These are phyloP conservation scores for Odontothrips loti DNA, from an alignment of 2,888 invertebrate genomes.

Conservation along the genomic window DNA sequence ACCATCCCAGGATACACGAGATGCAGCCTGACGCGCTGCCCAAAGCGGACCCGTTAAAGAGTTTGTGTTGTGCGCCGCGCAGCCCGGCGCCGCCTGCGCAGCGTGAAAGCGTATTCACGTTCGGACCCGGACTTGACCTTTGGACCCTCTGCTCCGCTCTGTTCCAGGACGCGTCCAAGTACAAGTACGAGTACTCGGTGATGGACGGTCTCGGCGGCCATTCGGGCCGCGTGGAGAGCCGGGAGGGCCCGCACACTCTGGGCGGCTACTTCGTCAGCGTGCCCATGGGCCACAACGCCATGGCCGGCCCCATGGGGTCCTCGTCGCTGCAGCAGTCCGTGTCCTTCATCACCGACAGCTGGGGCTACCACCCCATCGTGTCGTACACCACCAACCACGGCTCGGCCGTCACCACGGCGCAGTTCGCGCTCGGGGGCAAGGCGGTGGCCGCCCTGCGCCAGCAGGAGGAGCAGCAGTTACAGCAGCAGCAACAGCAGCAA, in stretches of 20 bases:
- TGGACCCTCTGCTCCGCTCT: slow-evolving; percentile 3
- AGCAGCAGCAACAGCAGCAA: slow-evolving; percentile 4
- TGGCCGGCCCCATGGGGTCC: slow-evolving; percentile 35
- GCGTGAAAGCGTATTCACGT: neutral
- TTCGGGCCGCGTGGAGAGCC: slow-evolving; percentile 49
- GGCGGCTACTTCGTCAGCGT: slow-evolving; percentile 47
- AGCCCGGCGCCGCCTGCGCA: neutral
- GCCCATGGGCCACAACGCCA: slow-evolving; percentile 40
- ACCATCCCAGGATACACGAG: too few species aligned
- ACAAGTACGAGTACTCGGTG: slow-evolving; percentile 52
- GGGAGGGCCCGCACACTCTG: slow-evolving; percentile 48
- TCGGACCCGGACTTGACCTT: too few species aligned
- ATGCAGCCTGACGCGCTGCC: neutral
- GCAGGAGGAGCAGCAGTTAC: slow-evolving; percentile 28
- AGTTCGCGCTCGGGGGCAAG: slow-evolving; percentile 55
- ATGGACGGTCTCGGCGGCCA: slow-evolving; percentile 46
- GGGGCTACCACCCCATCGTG: slow-evolving; percentile 62
- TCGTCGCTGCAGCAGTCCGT: slow-evolving; percentile 46
- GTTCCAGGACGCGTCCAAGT: slow-evolving; percentile 51
- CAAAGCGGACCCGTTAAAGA: neutral
- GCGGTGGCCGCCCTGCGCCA: slow-evolving; percentile 50
- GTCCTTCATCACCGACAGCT: slow-evolving; percentile 58
- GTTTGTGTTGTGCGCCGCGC: neutral
- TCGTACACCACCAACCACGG: slow-evolving; percentile 53
- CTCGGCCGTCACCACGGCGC: slow-evolving; percentile 50